Evolutionary conservation across 1,140 invertebrate genomes (phyloP).

Genomic region (Thaumatotibia leucotreta): DNA sequence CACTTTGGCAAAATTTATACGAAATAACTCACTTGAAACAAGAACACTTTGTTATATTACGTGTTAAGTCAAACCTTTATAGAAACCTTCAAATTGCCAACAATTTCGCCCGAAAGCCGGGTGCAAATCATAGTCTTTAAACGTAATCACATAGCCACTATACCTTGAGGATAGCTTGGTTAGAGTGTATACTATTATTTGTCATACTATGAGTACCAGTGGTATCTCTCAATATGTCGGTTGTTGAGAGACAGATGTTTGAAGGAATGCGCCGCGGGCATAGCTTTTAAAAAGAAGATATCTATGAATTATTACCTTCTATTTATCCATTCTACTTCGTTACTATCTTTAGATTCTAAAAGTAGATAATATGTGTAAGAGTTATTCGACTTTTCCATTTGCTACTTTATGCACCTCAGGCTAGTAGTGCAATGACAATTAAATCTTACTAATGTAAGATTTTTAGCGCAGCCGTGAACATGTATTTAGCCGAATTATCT

Average conservation of each 20-base stretch:
- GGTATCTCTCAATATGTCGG: constrained; percentile 35
- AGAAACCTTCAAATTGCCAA: neutral
- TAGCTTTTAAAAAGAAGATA: constrained; percentile 6
- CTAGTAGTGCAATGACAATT: neutral
- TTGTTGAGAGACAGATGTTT: constrained; percentile 28
- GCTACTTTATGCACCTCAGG: neutral
- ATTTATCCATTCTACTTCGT: constrained; percentile 1
- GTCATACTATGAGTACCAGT: constrained; percentile 17
- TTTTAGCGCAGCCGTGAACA: too few species aligned
- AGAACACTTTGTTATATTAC: neutral
- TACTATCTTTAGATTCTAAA: neutral
- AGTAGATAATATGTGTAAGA: neutral
- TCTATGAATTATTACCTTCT: constrained; percentile 9
- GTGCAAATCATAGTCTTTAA: constrained; percentile 10
- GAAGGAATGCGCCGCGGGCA: constrained; percentile 25
- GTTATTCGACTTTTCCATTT: neutral
- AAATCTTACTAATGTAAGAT: too few species aligned
- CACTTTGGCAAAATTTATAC: too few species aligned
- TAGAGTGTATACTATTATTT: constrained; percentile 28
- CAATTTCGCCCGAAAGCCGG: neutral
- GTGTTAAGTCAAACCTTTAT: neutral
- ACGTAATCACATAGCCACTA: constrained; percentile 3
- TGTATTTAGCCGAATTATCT: too few species aligned
- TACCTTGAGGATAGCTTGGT: neutral
- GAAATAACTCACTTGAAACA: too few species aligned